These are phyloP conservation scores for Linyphia triangularis DNA, from an alignment of 2,888 invertebrate genomes.

Conservation along the genomic window DNA sequence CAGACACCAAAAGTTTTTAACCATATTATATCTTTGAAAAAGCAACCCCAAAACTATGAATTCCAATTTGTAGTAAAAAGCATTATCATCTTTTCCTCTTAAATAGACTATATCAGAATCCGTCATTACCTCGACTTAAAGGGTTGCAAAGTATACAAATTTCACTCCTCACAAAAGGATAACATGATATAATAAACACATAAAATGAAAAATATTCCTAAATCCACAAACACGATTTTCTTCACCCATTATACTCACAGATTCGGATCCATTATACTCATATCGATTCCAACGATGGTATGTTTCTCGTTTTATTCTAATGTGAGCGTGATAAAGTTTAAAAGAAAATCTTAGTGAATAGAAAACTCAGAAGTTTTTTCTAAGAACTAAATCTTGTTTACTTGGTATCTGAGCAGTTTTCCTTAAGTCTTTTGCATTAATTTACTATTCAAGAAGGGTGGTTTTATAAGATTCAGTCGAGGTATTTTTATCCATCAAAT, in stretches of 20 bases:
- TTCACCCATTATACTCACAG: constrained; percentile 43
- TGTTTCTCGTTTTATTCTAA: constrained; percentile 14
- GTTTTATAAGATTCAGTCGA: not conserved
- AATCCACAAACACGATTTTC: constrained; percentile 31
- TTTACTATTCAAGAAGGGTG: not conserved
- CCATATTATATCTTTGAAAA: too few relatives aligned
- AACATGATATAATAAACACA: constrained; percentile 5
- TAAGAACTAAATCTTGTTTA: not conserved
- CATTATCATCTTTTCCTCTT: too few relatives aligned
- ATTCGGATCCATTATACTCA: constrained; percentile 22
- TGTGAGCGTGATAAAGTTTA: constrained; percentile 5
- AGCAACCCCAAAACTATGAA: too few relatives aligned
- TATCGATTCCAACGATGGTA: constrained; percentile 30
- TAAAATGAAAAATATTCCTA: constrained; percentile 39
- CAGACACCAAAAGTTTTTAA: too few relatives aligned
- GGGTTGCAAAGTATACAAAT: constrained; percentile 2
- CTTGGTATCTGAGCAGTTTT: not conserved
- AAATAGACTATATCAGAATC: not conserved
- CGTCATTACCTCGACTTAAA: not conserved
- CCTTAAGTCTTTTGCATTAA: not conserved
- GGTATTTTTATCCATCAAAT: not conserved
- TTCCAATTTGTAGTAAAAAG: too few relatives aligned
- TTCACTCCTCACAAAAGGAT: constrained; percentile 7
- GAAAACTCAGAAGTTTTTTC: not conserved
- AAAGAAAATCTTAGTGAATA: constrained; percentile 4